Conservation (phyloP, 2,888 invertebrate species). For the Cenopis cana region DNA sequence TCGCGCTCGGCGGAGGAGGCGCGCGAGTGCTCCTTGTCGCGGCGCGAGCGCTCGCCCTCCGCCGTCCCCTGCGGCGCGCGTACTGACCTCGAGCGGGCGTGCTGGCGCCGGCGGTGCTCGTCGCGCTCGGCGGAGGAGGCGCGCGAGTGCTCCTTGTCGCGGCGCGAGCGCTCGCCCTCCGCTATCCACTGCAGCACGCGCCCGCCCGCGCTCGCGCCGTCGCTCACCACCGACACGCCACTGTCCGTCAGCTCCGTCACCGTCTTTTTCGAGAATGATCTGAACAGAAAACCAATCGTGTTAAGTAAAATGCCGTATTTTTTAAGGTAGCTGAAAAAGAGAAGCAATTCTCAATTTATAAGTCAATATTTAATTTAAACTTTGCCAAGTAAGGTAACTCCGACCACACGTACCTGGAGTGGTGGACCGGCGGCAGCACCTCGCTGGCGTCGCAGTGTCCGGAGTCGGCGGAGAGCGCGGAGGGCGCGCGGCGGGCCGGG, state of each 20-base stretch:
- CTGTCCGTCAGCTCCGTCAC: constrained; percentile 91
- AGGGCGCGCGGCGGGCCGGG: constrained; percentile 68
- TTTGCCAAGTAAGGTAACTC: too few species aligned
- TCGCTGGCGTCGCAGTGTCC: constrained; percentile 88
- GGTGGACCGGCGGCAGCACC: constrained; percentile 56
- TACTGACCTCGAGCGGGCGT: too few species aligned
- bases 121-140: constrained; percentile 65
- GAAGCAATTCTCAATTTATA: too few species aligned
- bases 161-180: constrained; percentile 78
- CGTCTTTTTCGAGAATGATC: constrained; percentile 88
- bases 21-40: constrained; percentile 51
- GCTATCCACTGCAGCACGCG: constrained; percentile 78
- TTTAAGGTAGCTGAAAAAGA: too few species aligned
- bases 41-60: constrained; percentile 69
- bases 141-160: constrained; percentile 51
- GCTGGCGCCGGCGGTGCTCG: too few species aligned
- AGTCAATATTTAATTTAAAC: too few species aligned
- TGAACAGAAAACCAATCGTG: constrained; percentile 51
- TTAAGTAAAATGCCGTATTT: too few species aligned
- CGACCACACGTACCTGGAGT: constrained; percentile 54
- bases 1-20: constrained; percentile 65
- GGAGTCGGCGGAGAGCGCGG: constrained; percentile 91
- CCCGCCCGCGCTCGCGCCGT: constrained; percentile 66
- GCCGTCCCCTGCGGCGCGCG: constrained; percentile 79
- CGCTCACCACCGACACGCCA: constrained; percentile 91